Percentiles rank a stretch among this genome's conserved stretches.
phyloP scores from a whole-genome alignment of 2,113 vertebrate genomes.

The zebrafish (Danio rerio) region DNA sequence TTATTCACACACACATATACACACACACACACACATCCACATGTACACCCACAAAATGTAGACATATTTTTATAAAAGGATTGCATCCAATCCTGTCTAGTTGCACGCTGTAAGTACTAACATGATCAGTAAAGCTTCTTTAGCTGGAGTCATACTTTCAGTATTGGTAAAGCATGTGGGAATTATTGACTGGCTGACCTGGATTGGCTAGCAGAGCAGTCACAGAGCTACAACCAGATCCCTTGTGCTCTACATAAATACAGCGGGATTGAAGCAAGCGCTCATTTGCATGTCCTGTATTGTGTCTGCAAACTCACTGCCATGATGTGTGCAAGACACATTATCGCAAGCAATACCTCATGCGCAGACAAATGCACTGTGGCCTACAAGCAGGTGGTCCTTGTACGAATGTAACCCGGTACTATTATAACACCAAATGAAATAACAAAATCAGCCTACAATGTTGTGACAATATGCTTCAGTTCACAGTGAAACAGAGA shows the following conservation, averaged over 20 bases:
- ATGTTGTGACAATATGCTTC: neutral
- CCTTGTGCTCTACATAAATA: constrained; percentile 56
- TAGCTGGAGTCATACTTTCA: constrained; percentile 2
- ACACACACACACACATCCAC: no score
- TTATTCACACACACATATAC: neutral
- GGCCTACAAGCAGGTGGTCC: constrained; percentile 30
- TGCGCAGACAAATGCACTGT: neutral
- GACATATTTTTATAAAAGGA: neutral
- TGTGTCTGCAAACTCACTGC: constrained; percentile 29
- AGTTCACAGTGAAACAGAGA: constrained; percentile 1
- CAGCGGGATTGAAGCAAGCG: constrained; percentile 55
- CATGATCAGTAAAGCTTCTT: constrained; percentile 16
- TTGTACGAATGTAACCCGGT: neutral
- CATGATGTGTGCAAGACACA: neutral
- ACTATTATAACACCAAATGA: neutral
- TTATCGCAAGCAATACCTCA: neutral
- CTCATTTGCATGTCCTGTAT: constrained; percentile 24
- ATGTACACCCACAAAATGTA: neutral
- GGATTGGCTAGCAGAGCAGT: constrained; percentile 67
- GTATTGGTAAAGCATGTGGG: constrained; percentile 60
- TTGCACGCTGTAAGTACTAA: neutral
- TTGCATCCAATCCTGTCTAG: neutral
- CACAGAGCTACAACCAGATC: constrained; percentile 34
- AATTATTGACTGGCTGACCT: constrained; percentile 78
- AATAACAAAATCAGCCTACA: constrained; percentile 10